Base-by-base conservation (phyloP, 2,113 vertebrate genomes). In the Oryzias curvinotus region DNA sequence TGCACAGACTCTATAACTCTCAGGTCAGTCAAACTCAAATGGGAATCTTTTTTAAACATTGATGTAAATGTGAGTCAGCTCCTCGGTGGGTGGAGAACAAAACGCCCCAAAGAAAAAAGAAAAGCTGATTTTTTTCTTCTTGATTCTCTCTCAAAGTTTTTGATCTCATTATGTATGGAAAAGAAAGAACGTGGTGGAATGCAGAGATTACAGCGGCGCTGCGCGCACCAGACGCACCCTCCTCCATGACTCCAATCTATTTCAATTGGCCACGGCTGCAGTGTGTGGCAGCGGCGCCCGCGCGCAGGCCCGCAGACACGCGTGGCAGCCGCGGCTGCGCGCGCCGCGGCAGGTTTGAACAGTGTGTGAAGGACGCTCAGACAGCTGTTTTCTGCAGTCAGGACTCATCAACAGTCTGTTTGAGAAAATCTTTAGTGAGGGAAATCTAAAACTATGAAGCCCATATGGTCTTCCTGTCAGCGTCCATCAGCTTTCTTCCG, bases 301-400 rank as follows among this genome's bases (percentile, higher is more conserved):
- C 13, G 72, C 76, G 54, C 59, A 25, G 60, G 44, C 52, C 55
- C 14, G 51, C 77, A 75, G 80, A 81, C 81, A 75, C 26, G 44
- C 52, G 14, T 59, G 28, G 49, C 7, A 36, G 7, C 30, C 30
- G 7, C 7, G 1, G 7, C 30, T 7, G 10, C 36, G 36, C 36
- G 36, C 36, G 26, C 26, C 26, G 26, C 26, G 6, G 26, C 26
- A 28, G 36, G 36, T 36, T 36, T 12, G 28, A 30, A 7, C 12
- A 36, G 30, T 36, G 30, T 36, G 30, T 36, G 8, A 36, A 36
- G 8, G 30, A 36, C 30, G 30, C 36, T 36, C 36, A 8, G 36
- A 36, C 88, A 90, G 85, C 83, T 88, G 88, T 86, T 88, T 77
- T 76, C 83, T 53, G 49, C 83, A 78, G 86, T 84, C 85, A 83